Percentiles rank a stretch among this genome's conserved stretches.
phyloP scores from a whole-genome alignment of 2,797 vertebrate genomes.

The Lerista edwardsae region DNA sequence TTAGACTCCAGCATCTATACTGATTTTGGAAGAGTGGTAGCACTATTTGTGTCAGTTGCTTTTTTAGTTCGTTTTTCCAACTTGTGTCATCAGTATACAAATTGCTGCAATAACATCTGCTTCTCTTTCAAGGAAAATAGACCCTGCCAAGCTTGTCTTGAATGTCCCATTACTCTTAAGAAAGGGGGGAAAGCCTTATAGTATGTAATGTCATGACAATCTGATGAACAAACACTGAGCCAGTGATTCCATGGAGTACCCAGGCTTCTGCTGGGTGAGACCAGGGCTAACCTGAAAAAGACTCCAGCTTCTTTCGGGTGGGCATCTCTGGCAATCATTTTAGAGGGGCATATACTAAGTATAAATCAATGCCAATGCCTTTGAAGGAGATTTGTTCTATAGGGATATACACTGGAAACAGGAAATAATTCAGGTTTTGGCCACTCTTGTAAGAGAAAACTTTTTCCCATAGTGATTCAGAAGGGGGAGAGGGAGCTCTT shows the following conservation, averaged over 20 bases:
- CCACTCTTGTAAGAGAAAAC: not conserved
- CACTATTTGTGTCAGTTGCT: not conserved
- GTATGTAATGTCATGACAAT: slow-evolving; percentile 5
- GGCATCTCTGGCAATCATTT: not conserved
- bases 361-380: not conserved
- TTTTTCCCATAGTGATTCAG: not conserved
- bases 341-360: not conserved
- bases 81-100: not conserved
- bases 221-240: not conserved
- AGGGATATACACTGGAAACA: not conserved
- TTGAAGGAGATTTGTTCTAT: not conserved
- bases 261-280: not conserved
- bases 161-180: not conserved
- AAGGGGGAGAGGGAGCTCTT: too few species aligned
- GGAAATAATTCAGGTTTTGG: not conserved
- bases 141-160: not conserved
- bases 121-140: not conserved
- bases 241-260: not conserved
- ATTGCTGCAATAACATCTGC: not conserved
- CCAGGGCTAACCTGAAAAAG: not conserved
- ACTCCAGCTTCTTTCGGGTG: slow-evolving; percentile 19
- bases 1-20: not conserved
- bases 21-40: not conserved
- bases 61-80: not conserved
- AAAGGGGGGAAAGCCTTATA: too few species aligned